phyloP scores from a whole-genome alignment of 2,113 vertebrate genomes.

The Phrynosoma blainvillii region DNA sequence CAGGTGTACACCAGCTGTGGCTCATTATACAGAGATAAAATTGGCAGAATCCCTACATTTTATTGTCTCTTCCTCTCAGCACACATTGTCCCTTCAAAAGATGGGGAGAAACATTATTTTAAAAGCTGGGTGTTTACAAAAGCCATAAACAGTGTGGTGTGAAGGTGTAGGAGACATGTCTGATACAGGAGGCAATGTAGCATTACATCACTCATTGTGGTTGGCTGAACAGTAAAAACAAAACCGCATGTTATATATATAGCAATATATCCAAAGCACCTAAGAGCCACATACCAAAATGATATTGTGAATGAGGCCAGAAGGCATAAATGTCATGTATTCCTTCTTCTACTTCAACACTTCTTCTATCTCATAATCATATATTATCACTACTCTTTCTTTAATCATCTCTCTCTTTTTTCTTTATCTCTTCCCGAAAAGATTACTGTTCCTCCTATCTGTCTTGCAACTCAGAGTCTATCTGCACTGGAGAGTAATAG shows the following conservation, averaged over 20 bases:
- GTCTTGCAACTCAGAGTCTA: no score
- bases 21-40: conserved; percentile 4
- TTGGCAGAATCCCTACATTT: conserved; percentile 10
- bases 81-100: not conserved
- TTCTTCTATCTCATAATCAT: no score
- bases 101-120: not conserved
- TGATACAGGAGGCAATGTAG: conserved; percentile 45
- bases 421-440: not conserved
- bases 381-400: not conserved
- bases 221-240: conserved; percentile 57
- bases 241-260: not conserved
- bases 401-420: not conserved
- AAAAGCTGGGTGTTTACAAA: not conserved
- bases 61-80: conserved; percentile 11
- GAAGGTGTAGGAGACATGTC: conserved; percentile 46
- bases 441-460: no score
- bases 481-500: no score
- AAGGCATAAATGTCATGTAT: not conserved
- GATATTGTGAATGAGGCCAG: not conserved
- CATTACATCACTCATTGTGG: conserved; percentile 39
- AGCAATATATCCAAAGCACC: not conserved
- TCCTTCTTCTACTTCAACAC: not conserved
- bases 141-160: conserved; percentile 32
- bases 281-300: not conserved
- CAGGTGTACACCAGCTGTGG: not conserved